Conservation (phyloP, 2,888 invertebrate genomes). For the Crepidodera aurea region DNA sequence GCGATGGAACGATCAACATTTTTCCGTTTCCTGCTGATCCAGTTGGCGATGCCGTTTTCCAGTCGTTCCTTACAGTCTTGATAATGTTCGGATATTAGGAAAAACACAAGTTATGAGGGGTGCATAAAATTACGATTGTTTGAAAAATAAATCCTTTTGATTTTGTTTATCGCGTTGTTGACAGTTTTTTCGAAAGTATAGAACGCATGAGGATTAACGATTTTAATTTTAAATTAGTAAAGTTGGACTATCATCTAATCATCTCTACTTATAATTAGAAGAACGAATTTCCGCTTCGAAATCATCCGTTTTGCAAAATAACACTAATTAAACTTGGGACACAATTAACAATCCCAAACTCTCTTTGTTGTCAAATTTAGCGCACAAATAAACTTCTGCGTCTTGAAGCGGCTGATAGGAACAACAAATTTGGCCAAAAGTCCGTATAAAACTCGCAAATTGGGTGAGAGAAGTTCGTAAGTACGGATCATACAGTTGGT, state of each 20-base stretch:
- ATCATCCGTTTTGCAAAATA: not conserved
- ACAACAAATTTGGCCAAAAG: slow-evolving; percentile 23
- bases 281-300: too few species aligned
- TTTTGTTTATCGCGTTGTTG: too few species aligned
- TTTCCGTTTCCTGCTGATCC: not conserved
- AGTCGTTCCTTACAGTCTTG: not conserved
- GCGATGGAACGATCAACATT: slow-evolving; percentile 8
- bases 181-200: too few species aligned
- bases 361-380: slow-evolving; percentile 25
- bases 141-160: too few species aligned
- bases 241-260: too few species aligned
- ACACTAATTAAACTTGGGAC: slow-evolving; percentile 13
- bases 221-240: too few species aligned
- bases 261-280: too few species aligned
- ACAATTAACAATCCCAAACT: slow-evolving; percentile 19
- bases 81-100: not conserved
- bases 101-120: not conserved
- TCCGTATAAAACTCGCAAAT: slow-evolving; percentile 22
- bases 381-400: slow-evolving; percentile 19
- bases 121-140: too few species aligned
- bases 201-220: too few species aligned
- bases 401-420: slow-evolving; percentile 14
- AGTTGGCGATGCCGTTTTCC: not conserved
- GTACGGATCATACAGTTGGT: slow-evolving; percentile 4
- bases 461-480: slow-evolving; percentile 11